Evolutionary conservation across 2,113 vertebrate genomes (phyloP).

Genomic region (Onychorhynchus coronatus): DNA sequence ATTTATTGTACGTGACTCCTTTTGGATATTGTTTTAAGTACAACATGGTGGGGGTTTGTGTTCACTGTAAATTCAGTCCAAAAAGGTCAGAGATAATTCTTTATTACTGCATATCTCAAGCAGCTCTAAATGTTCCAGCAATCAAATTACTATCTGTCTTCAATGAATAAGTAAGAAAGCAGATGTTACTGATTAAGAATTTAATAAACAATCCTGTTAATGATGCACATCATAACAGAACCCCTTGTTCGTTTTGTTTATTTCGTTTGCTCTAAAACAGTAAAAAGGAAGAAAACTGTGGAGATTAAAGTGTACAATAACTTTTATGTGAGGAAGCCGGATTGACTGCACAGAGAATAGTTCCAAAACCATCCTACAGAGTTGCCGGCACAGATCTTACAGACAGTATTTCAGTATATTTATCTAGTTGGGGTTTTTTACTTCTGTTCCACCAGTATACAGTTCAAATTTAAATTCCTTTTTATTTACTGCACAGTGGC

Average conservation of each 20-base stretch:
- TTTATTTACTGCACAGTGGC: accelerated
- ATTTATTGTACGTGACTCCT: accelerated
- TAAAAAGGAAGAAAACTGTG: not conserved
- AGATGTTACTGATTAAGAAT: not conserved
- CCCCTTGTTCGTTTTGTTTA: not conserved
- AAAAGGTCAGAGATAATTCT: not conserved
- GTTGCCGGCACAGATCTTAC: not conserved
- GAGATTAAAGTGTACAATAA: not conserved
- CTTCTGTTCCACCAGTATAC: accelerated
- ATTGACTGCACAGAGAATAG: accelerated
- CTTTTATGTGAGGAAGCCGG: not conserved
- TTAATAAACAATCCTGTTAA: conserved; percentile 6
- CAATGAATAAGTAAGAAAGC: not conserved
- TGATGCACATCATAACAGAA: not conserved
- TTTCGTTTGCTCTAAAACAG: not conserved
- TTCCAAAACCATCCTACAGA: not conserved
- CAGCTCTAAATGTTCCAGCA: not conserved
- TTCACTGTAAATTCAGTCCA: not conserved
- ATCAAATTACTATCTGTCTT: not conserved
- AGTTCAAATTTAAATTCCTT: not conserved
- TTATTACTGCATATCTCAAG: not conserved
- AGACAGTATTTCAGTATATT: accelerated
- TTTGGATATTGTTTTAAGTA: not conserved
- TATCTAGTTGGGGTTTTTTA: accelerated
- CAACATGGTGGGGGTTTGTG: not conserved